These are phyloP conservation scores for mouse (Mus musculus) DNA, from an alignment of 2,113 vertebrate species.

Conservation along the genomic window GRCm39 chr3:37402001-37402500, in stretches of 20 bases:
- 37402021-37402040: neutral
- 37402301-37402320: neutral
- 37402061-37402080: neutral
- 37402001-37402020: neutral
- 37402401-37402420: neutral
- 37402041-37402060: neutral
- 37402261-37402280: neutral
- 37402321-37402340: neutral
- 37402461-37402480: neutral
- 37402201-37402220: neutral
- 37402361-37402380: slow-evolving; percentile 5
- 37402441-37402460: neutral
- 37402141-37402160: neutral
- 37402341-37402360: neutral
- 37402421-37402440: neutral
- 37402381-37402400: neutral
- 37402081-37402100: neutral
- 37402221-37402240: neutral
- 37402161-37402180: neutral
- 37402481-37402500: neutral
- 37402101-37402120: neutral
- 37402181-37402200: neutral
- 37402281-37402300: neutral
- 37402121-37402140: neutral
- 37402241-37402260: too few species aligned